Evolutionary conservation across 1,140 invertebrate species (phyloP).

Genomic region (Drosophila kikkawai): DNA sequence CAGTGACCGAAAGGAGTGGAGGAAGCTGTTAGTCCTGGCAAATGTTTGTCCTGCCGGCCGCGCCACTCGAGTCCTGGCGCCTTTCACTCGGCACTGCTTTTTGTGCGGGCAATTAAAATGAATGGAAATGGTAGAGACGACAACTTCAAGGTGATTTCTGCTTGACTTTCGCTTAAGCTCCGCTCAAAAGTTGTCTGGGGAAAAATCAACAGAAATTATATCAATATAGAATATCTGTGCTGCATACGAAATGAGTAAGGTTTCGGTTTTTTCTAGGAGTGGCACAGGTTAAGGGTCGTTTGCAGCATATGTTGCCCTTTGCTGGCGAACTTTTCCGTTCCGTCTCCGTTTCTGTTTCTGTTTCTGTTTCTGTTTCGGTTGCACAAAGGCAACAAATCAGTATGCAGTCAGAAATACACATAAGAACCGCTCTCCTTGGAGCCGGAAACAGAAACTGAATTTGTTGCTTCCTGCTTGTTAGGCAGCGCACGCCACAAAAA

Average conservation of each 20-base stretch:
- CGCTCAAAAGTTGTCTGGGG: slow-evolving; percentile 40
- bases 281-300: slow-evolving; percentile 77
- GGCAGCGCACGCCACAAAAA: slow-evolving; percentile 78
- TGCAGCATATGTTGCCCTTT: slow-evolving; percentile 73
- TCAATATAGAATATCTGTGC: slow-evolving; percentile 71
- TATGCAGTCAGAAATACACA: slow-evolving; percentile 80
- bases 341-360: slow-evolving; percentile 6
- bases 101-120: slow-evolving; percentile 59
- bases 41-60: slow-evolving; percentile 55
- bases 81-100: slow-evolving; percentile 16
- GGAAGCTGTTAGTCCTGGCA: slow-evolving; percentile 52
- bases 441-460: slow-evolving; percentile 81
- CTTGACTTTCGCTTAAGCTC: slow-evolving; percentile 42
- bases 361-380: slow-evolving; percentile 58
- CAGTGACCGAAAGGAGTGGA: slow-evolving; percentile 52
- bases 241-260: slow-evolving; percentile 75
- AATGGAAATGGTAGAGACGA: slow-evolving; percentile 28
- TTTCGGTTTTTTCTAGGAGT: slow-evolving; percentile 25
- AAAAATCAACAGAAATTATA: slow-evolving; percentile 72
- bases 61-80: slow-evolving; percentile 25
- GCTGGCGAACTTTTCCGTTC: slow-evolving; percentile 30
- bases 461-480: slow-evolving; percentile 84
- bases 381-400: slow-evolving; percentile 82
- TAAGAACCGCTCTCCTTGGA: slow-evolving; percentile 24
- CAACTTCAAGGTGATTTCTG: slow-evolving; percentile 46